Evolutionary conservation across 2,797 vertebrate species (phyloP), one percentile per base, ranked within the genome.

Genomic region (Sparus aurata): DNA sequence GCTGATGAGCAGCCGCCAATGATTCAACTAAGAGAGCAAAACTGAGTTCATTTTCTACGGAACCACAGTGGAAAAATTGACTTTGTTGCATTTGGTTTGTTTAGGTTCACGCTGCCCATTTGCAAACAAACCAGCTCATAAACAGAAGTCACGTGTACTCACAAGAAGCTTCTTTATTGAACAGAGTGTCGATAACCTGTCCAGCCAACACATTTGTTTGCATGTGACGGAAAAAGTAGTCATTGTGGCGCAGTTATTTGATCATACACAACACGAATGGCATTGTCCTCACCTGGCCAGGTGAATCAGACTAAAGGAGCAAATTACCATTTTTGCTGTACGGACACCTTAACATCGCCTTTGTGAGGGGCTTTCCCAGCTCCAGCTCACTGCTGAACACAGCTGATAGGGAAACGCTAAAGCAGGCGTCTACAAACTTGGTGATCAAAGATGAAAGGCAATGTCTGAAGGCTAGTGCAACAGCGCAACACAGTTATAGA

Each of bases 371-470:
- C 18, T 81, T 80, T 80, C 79, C 79, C 41, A 10, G 15, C 52
- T 67, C 57, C 7, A 5, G 27, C 61, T 71, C 53, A 50, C 34
- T 66, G 54, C 72, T 73, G 72, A 82, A 12, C 55, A 22, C 41
- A 53, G 57, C 69, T 79, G 77, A 85, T 50, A 45, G 61, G 64
- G 47, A 83, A 74, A 60, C 80, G 65, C 69, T 57, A 84, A 76
- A 69, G 65, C 58, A 38, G 45, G 27, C 25, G 20, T 81, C 59
- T 5, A 53, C 58, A 46, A 72, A 70, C n/a, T 25, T 55, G 12
- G 13, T 10, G 22, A 81, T 78, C 53, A 74, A 67, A 85, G 71
- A 85, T 80, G 46, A 87, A 85, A 77, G 66, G 27, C 63, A 2
- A 2, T 12, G 25, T 79, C 53, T 78, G 62, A 76, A 59, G 30